These are phyloP conservation scores for Bombylius major DNA, from an alignment of 2,888 invertebrate species.

Conservation along the genomic window DNA sequence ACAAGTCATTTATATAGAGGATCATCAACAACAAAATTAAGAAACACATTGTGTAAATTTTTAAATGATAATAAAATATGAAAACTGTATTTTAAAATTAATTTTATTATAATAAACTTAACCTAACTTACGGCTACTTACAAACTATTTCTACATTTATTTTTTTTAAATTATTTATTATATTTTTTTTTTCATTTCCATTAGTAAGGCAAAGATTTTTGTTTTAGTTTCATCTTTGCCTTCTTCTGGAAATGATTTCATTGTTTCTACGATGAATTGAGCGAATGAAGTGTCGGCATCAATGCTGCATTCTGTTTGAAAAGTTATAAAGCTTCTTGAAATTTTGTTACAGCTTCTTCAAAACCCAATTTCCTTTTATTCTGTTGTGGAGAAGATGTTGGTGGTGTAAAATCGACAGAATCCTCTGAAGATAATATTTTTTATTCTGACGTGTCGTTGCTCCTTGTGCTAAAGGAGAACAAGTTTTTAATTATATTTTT, in stretches of 20 bases:
- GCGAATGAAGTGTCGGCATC: too few species aligned
- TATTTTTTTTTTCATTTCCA: not conserved
- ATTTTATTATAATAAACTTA: too few species aligned
- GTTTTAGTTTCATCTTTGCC: not conserved
- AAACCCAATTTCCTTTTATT: not conserved
- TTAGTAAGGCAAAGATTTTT: not conserved
- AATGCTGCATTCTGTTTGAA: not conserved
- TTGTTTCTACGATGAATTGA: not conserved
- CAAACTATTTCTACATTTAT: too few species aligned
- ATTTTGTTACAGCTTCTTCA: not conserved
- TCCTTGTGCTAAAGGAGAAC: too few species aligned
- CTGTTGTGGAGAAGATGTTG: too few species aligned
- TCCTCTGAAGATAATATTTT: too few species aligned
- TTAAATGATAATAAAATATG: not conserved
- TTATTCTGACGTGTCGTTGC: too few species aligned
- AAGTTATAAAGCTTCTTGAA: not conserved
- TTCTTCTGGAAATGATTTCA: not conserved
- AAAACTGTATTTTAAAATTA: not conserved
- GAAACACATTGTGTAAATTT: not conserved
- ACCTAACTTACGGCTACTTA: too few species aligned
- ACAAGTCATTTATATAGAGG: not conserved
- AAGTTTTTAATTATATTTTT: too few species aligned
- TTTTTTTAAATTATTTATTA: not conserved
- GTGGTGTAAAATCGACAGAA: too few species aligned
- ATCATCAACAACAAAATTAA: not conserved